Conservation (phyloP, 2,797 vertebrate species). For the Megaceryle alcyon region DNA sequence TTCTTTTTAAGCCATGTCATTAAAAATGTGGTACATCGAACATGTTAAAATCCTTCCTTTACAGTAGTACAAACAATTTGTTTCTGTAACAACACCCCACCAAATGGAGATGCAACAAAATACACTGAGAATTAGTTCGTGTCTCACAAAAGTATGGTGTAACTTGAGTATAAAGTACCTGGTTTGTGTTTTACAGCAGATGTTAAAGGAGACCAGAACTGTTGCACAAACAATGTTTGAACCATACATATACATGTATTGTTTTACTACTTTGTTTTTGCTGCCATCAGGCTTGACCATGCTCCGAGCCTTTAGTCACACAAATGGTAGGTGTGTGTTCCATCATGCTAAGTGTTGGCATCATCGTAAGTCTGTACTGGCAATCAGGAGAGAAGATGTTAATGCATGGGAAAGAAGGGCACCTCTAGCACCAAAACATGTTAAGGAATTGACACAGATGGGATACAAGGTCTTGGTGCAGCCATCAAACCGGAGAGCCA, state of each 20-base stretch:
- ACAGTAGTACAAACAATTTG: not conserved
- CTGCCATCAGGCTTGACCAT: constrained; percentile 79
- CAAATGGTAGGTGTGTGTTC: constrained; percentile 46
- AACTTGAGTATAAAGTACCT: not conserved
- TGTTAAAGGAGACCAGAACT: constrained; percentile 69
- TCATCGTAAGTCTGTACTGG: constrained; percentile 83
- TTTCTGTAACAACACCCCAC: not conserved
- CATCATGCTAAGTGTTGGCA: constrained; percentile 74
- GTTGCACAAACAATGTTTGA: not conserved
- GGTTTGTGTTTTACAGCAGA: constrained; percentile 74
- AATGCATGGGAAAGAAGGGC: constrained; percentile 96
- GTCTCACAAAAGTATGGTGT: not conserved
- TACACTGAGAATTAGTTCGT: not conserved
- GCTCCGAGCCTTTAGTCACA: constrained; percentile 80
- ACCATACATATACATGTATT: not conserved
- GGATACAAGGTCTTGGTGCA: constrained; percentile 95
- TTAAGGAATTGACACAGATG: constrained; percentile 89
- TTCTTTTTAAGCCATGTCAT: not conserved
- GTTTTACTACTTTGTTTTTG: constrained; percentile 47
- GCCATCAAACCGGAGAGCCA: constrained; percentile 93
- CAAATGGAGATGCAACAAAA: not conserved
- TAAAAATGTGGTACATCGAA: not conserved
- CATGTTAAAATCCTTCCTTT: not conserved
- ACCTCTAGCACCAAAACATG: constrained; percentile 91
- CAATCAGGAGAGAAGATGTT: constrained; percentile 92